Conservation (phyloP, 2,797 vertebrate species). For the Premnoplex brunnescens region DNA sequence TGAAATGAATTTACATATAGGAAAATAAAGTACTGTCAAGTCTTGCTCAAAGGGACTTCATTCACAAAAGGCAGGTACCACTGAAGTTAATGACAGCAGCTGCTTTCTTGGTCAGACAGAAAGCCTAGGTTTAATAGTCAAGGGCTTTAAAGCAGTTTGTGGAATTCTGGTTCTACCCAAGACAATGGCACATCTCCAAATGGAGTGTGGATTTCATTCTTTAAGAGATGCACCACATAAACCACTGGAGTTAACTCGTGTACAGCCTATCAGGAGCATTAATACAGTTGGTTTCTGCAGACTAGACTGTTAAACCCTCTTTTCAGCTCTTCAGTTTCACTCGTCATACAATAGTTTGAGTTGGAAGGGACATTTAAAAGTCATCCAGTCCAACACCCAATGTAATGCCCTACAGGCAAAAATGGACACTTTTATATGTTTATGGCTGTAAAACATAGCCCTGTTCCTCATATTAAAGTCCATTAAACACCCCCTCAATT, state of each 20-base stretch:
- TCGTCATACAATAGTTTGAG: not conserved
- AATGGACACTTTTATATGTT: not conserved
- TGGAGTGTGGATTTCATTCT: not conserved
- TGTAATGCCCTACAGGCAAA: not conserved
- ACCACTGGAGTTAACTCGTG: not conserved
- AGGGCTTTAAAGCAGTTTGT: not conserved
- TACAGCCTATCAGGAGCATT: not conserved
- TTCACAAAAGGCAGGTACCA: not conserved
- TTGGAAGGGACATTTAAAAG: not conserved
- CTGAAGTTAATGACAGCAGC: not conserved
- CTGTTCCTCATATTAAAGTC: not conserved
- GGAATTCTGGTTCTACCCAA: not conserved
- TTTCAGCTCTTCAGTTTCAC: not conserved
- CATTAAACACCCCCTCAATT: not conserved
- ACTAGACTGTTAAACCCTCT: not conserved
- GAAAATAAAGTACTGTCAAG: not conserved
- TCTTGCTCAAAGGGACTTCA: not conserved
- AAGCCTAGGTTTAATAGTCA: not conserved
- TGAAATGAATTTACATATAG: not conserved
- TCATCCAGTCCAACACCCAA: rapidly evolving
- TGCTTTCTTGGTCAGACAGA: not conserved
- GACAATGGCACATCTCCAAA: not conserved
- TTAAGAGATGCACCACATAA: not conserved
- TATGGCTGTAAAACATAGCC: not conserved
- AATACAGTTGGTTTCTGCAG: not conserved